Base-by-base conservation (phyloP, 2,888 invertebrate species). In the Drosophila parthenogenetica region DNA sequence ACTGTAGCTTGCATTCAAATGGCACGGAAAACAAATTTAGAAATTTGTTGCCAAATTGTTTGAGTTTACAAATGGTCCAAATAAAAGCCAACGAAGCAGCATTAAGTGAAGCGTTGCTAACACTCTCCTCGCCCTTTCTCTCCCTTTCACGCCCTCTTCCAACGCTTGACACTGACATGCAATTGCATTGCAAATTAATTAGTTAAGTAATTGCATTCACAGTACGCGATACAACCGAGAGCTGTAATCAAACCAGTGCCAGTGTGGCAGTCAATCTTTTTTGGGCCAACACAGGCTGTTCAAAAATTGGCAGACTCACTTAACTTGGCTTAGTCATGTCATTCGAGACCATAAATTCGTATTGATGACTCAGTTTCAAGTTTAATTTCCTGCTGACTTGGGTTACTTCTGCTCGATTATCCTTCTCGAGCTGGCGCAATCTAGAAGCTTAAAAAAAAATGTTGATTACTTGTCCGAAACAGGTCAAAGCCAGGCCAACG, bases 171-270 rank as follows among this genome's bases (percentile, higher is more conserved):
- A 67, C 66, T 69, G 70, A 64, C 66, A 67, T 39, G 50, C 5
- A 69, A 79, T 76, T 81, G 64, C 84, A 87, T 89, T 73, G 69
- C 50, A 68, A 80, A 82, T 89, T 87, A 89, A 89, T 84, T 79
- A 73, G 89, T 81, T 63, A 68, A 77, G 73, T 71, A 68, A 89
- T 73, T 70, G 63, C 57, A 54, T 42, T 43, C 43, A 54, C 19
- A 49, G 14, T 13, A 7, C 29, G 25, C 37, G 39, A 14, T 40
- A 25, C 22, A 29, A 40, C 49, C n/a, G 8, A 11, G 2, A 16
- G 14, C n/a, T 42, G 42, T 54, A 2, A 13, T 40, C 25, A 51
- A 51, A 40, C 29, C 29, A 35, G 13, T 35, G 35, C 29, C 29
- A 14, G n/a, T 25, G 22, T 25, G 8, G n/a, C n/a, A n/a, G 14